Evolutionary conservation across 1,140 invertebrate genomes (phyloP).

Genomic region (Drosophila micromelanica): DNA sequence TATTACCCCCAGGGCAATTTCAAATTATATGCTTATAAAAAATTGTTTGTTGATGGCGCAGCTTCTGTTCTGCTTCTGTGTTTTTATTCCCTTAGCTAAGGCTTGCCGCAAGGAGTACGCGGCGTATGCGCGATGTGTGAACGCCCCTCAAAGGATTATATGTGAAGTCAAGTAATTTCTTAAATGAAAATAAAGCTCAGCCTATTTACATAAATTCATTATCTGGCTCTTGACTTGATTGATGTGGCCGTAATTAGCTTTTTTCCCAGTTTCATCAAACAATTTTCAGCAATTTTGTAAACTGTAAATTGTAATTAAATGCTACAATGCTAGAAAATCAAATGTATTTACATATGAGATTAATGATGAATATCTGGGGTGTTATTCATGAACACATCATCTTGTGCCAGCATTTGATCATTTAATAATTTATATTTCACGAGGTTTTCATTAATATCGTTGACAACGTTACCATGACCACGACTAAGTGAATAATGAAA

Average conservation of each 20-base stretch:
- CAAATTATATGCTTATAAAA: constrained; percentile 67
- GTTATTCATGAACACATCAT: no score
- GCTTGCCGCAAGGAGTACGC: constrained; percentile 22
- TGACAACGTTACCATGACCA: not conserved
- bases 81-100: not conserved
- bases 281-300: not conserved
- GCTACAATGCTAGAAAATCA: not conserved
- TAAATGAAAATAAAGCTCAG: constrained; percentile 38
- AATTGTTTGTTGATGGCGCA: constrained; percentile 35
- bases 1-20: constrained; percentile 66
- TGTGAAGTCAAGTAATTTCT: constrained; percentile 43
- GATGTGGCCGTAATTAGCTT: constrained; percentile 53
- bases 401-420: not conserved
- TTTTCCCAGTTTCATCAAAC: constrained; percentile 17
- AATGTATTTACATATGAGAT: not conserved
- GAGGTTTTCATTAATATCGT: not conserved
- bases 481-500: not conserved
- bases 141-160: constrained; percentile 39
- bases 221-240: constrained; percentile 36
- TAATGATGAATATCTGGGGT: not conserved
- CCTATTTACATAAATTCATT: constrained; percentile 30
- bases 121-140: constrained; percentile 20
- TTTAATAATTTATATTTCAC: not conserved
- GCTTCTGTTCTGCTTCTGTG: not conserved
- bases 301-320: not conserved